Evolutionary conservation across 2,888 invertebrate genomes (phyloP), one percentile per base, ranked within the genome.

Genomic region (Stenolophus ochropezus): DNA sequence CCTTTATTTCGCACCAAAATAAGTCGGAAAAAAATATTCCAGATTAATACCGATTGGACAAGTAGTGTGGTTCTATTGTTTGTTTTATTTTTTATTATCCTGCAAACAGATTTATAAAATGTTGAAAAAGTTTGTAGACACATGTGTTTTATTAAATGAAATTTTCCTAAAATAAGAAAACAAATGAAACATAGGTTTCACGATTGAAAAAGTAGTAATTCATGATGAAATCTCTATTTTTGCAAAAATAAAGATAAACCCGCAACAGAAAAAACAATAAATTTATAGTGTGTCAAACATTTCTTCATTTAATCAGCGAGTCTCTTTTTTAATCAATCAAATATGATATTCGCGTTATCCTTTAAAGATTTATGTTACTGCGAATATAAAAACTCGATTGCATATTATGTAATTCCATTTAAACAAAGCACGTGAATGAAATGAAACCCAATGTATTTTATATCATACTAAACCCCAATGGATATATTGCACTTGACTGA

Each of bases 401-500:
- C 11, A 21, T 56, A 56, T 56, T 56, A 65, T 27, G 61, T 65
- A 27, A 65, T 27, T 23, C 4, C 27, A 65, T 27, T 65, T 65
- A 27, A 27, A 27, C 61, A 65, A 65, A 65, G 27, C 27, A 65
- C 27, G 27, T n/a, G 61, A 65, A 65, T 65, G 27, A 25, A 65
- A 65, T 65, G 25, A 65, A 65, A 27, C 6, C 16, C 25, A 65
- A 25, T 65, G 61, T 6, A 27, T 65, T 65, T 65, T 65, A 65
- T 65, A 65, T 65, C 25, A 56, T 56, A 56, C 25, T 65, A 25
- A 14, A 14, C 25, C 27, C 1, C 20, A 56, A 56, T 65, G 61
- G 61, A 65, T 27, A 56, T 14, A 27, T 65, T 65, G 27, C 61
- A 65, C 27, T 65, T 65, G 61, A 65, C 61, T 65, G 61, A 65